phyloP scores from a whole-genome alignment of 2,888 invertebrate species.

The Macaria liturata region DNA sequence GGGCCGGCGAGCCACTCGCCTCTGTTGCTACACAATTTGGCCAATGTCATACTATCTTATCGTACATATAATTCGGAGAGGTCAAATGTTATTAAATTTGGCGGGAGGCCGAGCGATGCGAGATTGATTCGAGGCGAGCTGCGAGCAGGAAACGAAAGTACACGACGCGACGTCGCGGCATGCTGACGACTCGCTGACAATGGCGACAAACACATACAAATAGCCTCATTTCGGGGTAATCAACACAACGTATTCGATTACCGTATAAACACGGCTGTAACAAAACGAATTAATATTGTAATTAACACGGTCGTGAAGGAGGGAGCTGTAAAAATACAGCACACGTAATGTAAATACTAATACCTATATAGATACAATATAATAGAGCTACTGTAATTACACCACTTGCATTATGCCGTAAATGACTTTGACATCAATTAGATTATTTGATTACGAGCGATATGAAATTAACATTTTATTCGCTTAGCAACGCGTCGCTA shows the following conservation, averaged over 20 bases:
- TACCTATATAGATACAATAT: no score
- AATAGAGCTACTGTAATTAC: constrained; percentile 29
- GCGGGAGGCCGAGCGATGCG: constrained; percentile 27
- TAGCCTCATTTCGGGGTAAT: constrained; percentile 34
- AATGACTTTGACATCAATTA: constrained; percentile 39
- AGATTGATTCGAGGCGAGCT: constrained; percentile 22
- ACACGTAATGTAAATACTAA: constrained; percentile 20
- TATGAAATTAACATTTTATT: constrained; percentile 27
- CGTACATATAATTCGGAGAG: constrained; percentile 41
- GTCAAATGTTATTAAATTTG: constrained; percentile 33
- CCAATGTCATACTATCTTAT: constrained; percentile 64
- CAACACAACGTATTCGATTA: constrained; percentile 31
- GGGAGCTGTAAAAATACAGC: constrained; percentile 24
- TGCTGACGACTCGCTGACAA: constrained; percentile 30
- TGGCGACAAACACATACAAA: constrained; percentile 31
- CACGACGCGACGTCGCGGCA: constrained; percentile 31
- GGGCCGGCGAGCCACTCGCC: constrained; percentile 55
- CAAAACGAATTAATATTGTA: constrained; percentile 32
- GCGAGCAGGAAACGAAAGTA: constrained; percentile 27
- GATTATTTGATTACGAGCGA: constrained; percentile 35
- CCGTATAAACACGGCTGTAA: constrained; percentile 19
- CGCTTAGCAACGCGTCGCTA: constrained; percentile 32
- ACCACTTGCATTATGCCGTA: constrained; percentile 28
- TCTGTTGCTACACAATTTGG: constrained; percentile 60
- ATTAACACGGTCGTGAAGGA: constrained; percentile 34